Percentiles rank a stretch among this genome's conserved stretches.
These are phyloP conservation scores for Boloria selene DNA, from an alignment of 2,888 invertebrate genomes.

Conservation along the genomic window DNA sequence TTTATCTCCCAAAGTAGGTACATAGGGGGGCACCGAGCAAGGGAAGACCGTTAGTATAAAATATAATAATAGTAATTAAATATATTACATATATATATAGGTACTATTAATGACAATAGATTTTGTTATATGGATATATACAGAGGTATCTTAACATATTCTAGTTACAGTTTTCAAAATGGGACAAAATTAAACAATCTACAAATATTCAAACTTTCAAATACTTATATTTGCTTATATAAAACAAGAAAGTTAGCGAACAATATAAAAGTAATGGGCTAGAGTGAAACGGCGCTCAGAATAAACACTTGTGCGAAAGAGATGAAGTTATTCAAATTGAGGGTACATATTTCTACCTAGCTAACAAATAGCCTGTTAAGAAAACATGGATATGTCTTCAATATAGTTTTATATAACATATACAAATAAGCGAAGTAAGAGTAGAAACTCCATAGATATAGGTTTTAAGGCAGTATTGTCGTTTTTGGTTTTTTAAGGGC, in stretches of 20 bases:
- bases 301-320: constrained; percentile 56
- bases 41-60: no score
- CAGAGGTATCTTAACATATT: not conserved
- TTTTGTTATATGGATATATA: not conserved
- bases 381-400: constrained; percentile 68
- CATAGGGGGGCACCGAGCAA: no score
- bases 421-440: no score
- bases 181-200: constrained; percentile 56
- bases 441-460: no score
- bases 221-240: constrained; percentile 82
- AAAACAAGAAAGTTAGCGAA: constrained; percentile 83
- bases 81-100: no score
- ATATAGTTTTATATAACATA: not conserved
- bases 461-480: no score
- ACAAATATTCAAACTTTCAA: constrained; percentile 82
- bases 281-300: constrained; percentile 61
- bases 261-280: constrained; percentile 82
- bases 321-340: constrained; percentile 79
- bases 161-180: not conserved
- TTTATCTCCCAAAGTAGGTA: no score
- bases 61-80: no score
- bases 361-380: constrained; percentile 79
- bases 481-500: no score
- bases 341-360: constrained; percentile 83
- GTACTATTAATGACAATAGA: no score